These are phyloP conservation scores for Loriculus beryllinus DNA, from an alignment of 2,797 vertebrate genomes.

Conservation along the genomic window DNA sequence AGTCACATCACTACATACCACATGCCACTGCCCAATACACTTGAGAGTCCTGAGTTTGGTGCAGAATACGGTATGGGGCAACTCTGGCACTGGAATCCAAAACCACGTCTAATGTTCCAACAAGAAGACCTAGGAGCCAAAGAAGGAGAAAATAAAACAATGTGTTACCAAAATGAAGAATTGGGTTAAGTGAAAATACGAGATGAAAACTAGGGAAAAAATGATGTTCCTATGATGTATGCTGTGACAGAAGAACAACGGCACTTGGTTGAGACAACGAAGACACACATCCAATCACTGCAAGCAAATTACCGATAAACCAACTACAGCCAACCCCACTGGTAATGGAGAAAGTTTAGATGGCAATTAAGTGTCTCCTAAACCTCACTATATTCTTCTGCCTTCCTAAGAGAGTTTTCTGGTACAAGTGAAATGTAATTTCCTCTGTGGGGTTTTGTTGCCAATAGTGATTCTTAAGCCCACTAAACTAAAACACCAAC, in stretches of 20 bases:
- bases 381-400: background rate
- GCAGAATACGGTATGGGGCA: conserved; percentile 93
- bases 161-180: background rate
- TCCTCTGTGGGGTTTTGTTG: background rate
- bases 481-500: background rate
- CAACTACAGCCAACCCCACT: background rate
- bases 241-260: rapidly evolving
- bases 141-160: background rate
- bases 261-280: background rate
- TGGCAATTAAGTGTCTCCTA: background rate
- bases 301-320: background rate
- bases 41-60: conserved; percentile 93
- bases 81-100: conserved; percentile 95
- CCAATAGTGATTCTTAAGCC: background rate
- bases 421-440: background rate
- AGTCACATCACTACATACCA: conserved; percentile 76
- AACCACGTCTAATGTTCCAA: conserved; percentile 94
- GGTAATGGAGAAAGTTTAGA: background rate
- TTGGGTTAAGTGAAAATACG: background rate
- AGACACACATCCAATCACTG: background rate
- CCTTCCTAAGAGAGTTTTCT: background rate
- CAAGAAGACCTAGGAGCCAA: conserved; percentile 80
- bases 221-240: rapidly evolving
- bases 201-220: background rate
- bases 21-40: conserved; percentile 94